Base-by-base conservation (phyloP, 2,888 invertebrate species). In the Dinocampus coccinellae region DNA sequence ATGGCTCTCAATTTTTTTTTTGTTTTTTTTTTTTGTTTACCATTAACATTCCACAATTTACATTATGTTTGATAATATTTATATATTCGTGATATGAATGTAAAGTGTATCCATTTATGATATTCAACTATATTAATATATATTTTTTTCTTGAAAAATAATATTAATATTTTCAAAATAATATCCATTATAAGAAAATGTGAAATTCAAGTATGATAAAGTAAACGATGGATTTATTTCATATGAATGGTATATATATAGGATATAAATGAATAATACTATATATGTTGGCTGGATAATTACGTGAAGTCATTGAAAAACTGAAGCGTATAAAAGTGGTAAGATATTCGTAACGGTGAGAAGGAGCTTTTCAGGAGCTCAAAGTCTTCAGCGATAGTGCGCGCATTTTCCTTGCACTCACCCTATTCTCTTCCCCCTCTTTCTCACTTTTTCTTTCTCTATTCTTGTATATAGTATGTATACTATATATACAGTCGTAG, bases 401-500 rank as follows among this genome's bases (percentile, higher is more conserved):
- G 11, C 33, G 16, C 29, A 33, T 58, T 33, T 58, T 33, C 6
- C 36, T 62, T n/a, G 11, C 29, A 47, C 62, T n/a, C n/a, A n/a
- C n/a, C n/a, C n/a, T n/a, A n/a, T n/a, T n/a, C n/a, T n/a, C n/a
- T n/a, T n/a, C n/a, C n/a, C n/a, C n/a, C n/a, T n/a, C n/a, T n/a
- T n/a, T n/a, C n/a, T n/a, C 52, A 29, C 29, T 29, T 29, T 4
- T 29, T 4, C 29, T 4, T 29, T 4, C 3, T 4, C 7, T 4
- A 7, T 29, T 4, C 3, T 29, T 4, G 29, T 29, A 29, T n/a
- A 7, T 29, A 29, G 29, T 29, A 29, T n/a, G 29, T 29, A 55
- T 55, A 64, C n/a, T 16, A 16, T n/a, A 26, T 42, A n/a, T 55
- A 20, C 11, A 63, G 63, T 34, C 64, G 70, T 65, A 64, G 63